phyloP scores from a whole-genome alignment of 2,113 vertebrate genomes.

The Amblyornis subalaris region DNA sequence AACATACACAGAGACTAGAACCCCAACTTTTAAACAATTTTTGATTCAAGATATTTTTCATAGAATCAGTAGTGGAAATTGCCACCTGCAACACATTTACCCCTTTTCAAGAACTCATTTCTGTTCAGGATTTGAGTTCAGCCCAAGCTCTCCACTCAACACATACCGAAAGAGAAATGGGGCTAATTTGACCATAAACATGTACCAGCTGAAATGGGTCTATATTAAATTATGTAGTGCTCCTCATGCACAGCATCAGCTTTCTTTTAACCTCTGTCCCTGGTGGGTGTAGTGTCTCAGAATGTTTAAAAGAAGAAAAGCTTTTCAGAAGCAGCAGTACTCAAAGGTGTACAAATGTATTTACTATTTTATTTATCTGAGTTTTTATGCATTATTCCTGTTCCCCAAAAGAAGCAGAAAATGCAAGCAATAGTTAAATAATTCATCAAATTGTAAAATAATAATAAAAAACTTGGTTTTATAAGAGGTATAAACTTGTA shows the following conservation, averaged over 20 bases:
- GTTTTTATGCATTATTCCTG: background rate
- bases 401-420: background rate
- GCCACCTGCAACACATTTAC: background rate
- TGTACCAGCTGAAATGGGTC: background rate
- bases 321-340: background rate
- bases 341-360: background rate
- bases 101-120: background rate
- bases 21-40: background rate
- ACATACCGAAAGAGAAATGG: background rate
- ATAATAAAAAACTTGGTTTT: background rate
- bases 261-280: background rate
- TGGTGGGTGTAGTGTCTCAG: background rate
- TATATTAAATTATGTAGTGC: background rate
- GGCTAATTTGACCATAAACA: background rate
- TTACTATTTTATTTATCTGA: background rate
- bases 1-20: background rate
- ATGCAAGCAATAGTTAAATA: background rate
- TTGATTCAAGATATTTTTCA: background rate
- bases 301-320: background rate
- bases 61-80: background rate
- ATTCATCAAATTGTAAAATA: background rate
- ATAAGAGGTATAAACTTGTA: background rate
- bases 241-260: background rate
- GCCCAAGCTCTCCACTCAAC: background rate
- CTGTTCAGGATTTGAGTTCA: background rate